Percentiles rank a stretch among this genome's conserved stretches.
Conservation (phyloP, 2,113 vertebrate genomes). For the Jacana jacana region DNA sequence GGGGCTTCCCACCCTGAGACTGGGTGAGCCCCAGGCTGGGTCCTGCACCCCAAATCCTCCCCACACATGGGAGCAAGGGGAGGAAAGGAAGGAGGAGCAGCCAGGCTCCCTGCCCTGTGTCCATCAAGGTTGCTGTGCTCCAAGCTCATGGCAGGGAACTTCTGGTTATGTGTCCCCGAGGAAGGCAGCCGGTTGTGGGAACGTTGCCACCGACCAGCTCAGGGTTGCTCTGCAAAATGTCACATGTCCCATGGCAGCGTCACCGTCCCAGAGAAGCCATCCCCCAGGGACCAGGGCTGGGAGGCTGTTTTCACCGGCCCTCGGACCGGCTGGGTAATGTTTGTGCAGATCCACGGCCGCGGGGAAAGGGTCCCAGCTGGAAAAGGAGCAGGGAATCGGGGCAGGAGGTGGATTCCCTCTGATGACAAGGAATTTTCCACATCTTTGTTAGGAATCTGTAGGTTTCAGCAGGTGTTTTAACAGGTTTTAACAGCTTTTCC, state of each 20-base stretch:
- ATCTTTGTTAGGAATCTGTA: not conserved
- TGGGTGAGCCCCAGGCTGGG: not conserved
- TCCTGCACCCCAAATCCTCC: not conserved
- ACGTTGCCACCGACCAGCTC: rapidly evolving
- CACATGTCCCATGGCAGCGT: not conserved
- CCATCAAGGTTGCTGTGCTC: rapidly evolving
- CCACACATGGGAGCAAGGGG: rapidly evolving
- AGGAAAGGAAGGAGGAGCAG: not conserved
- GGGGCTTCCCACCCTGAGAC: not conserved
- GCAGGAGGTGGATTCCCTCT: not conserved
- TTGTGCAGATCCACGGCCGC: not conserved
- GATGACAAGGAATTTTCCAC: not conserved
- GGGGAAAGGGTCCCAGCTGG: not conserved
- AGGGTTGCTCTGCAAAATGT: not conserved
- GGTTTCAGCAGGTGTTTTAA: not conserved
- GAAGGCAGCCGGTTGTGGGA: slow-evolving; percentile 34
- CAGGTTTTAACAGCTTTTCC: not conserved
- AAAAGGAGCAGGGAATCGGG: not conserved
- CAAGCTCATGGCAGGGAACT: not conserved
- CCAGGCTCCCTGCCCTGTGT: not conserved
- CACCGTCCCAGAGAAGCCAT: not conserved
- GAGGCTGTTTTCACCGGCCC: not conserved
- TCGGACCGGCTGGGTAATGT: not conserved
- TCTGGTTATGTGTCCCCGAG: not conserved
- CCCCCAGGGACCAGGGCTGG: not conserved